Percentiles rank a stretch among this genome's conserved stretches.
phyloP scores from a whole-genome alignment of 2,888 invertebrate species.

The Eledona agricola region DNA sequence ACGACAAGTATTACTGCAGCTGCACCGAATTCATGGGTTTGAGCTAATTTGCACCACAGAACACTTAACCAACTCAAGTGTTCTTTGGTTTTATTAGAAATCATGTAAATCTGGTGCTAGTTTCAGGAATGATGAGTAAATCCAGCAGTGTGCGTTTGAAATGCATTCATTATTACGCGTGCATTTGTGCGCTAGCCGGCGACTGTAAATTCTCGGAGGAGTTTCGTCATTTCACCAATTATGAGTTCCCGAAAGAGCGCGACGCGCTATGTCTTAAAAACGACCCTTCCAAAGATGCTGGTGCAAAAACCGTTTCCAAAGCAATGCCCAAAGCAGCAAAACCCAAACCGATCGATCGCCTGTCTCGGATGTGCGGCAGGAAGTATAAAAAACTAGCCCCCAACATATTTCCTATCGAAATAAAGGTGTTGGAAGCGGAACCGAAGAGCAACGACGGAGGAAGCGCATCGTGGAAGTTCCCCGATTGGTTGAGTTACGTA shows the following conservation, averaged over 20 bases:
- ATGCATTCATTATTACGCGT: slow-evolving; percentile 77
- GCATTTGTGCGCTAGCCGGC: slow-evolving; percentile 75
- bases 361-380: too few species aligned
- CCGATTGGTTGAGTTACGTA: slow-evolving; percentile 78
- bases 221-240: slow-evolving; percentile 68
- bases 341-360: slow-evolving; percentile 18
- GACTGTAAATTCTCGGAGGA: slow-evolving; percentile 70
- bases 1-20: slow-evolving; percentile 58
- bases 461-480: slow-evolving; percentile 64
- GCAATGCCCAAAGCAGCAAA: not conserved
- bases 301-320: not conserved
- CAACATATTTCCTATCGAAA: slow-evolving; percentile 53
- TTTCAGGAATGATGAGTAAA: slow-evolving; percentile 36
- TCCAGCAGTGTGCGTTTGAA: slow-evolving; percentile 48
- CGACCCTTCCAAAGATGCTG: not conserved
- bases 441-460: slow-evolving; percentile 39
- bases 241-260: slow-evolving; percentile 55
- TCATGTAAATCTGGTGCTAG: slow-evolving; percentile 25
- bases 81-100: too few species aligned
- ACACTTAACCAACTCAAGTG: too few species aligned
- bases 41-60: too few species aligned
- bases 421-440: slow-evolving; percentile 51
- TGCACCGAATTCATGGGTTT: slow-evolving; percentile 50
- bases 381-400: slow-evolving; percentile 45
- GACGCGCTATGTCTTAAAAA: too few species aligned